These are phyloP conservation scores for Melanostigma gelatinosum DNA, from an alignment of 2,113 vertebrate species.

Conservation along the genomic window DNA sequence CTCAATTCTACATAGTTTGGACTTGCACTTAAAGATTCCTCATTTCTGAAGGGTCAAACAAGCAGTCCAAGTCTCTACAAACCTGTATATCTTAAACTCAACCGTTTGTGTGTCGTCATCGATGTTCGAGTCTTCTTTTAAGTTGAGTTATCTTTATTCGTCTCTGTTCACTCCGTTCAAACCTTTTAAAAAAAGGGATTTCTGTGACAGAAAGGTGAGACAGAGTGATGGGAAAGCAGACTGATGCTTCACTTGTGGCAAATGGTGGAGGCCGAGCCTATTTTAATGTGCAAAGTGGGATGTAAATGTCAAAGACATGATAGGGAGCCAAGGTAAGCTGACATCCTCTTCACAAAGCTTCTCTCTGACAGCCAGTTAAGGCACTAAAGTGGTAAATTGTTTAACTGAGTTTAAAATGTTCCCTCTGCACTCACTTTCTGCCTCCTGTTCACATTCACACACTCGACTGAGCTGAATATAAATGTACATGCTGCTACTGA, in stretches of 20 bases:
- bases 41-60: too few relatives aligned
- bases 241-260: background rate
- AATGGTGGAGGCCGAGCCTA: background rate
- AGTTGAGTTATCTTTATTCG: too few relatives aligned
- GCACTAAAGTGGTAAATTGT: conserved; percentile 44
- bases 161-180: background rate
- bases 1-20: too few relatives aligned
- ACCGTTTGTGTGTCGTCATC: too few relatives aligned
- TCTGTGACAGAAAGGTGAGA: background rate
- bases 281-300: background rate
- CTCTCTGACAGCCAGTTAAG: conserved; percentile 23
- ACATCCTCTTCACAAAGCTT: conserved; percentile 21
- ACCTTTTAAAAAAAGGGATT: background rate
- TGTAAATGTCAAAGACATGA: background rate
- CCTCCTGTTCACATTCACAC: background rate
- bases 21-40: too few relatives aligned
- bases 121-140: too few relatives aligned
- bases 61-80: too few relatives aligned
- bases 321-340: background rate
- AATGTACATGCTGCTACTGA: background rate
- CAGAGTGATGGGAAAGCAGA: background rate
- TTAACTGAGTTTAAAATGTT: conserved; percentile 22
- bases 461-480: background rate
- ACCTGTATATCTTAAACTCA: too few relatives aligned
- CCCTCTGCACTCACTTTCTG: background rate